Evolutionary conservation across 92 coral and sea anemone genomes (phyloP), one percentile per base, ranked within the genome.

Genomic region (Blastomussa wellsi): DNA sequence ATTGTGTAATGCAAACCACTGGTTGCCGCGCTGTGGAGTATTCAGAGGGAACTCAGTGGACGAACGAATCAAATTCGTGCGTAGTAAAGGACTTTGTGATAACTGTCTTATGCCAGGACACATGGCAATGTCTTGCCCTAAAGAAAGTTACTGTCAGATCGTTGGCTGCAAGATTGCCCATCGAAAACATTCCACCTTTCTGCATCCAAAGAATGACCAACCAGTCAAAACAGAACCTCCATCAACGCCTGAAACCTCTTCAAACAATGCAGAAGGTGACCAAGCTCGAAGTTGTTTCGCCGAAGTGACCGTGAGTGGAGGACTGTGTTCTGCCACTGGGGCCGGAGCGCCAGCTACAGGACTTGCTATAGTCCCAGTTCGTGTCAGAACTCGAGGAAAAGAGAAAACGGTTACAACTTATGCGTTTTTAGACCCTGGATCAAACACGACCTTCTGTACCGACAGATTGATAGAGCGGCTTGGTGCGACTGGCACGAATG

Each of bases 81-180:
- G 89, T 38, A 60, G 69, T 16, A 88, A 89, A 41, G 44, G 44
- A 41, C 44, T 41, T 41, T 41, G 93, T 26, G 90, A 90, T 70
- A 92, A 92, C 72, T 92, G 95, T 57, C 85, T 84, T 20, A 81
- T 85, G 86, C 66, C 88, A 62, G 90, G 88, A 5, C 91, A 90
- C 72, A 86, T 79, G 64, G 91, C 93, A 15, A 85, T 65, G 65
- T 26, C 82, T 42, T 90, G 93, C 60, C 79, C 70, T 28, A 88
- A 93, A 72, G 78, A 72, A 65, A 70, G 84, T 20, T 84, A 70
- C 48, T 90, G 93, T 70, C 83, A 71, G 74, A 42, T 87, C 20
- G 82, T 64, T 35, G 92, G 90, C 12, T 93, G 96, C 26, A 81
- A 82, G 79, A n/a, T 81, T 44, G 59, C 36, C 39, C 82, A 87